These are phyloP conservation scores for Acanthoscelides obtectus DNA, from an alignment of 2,888 invertebrate species.

Conservation along the genomic window DNA sequence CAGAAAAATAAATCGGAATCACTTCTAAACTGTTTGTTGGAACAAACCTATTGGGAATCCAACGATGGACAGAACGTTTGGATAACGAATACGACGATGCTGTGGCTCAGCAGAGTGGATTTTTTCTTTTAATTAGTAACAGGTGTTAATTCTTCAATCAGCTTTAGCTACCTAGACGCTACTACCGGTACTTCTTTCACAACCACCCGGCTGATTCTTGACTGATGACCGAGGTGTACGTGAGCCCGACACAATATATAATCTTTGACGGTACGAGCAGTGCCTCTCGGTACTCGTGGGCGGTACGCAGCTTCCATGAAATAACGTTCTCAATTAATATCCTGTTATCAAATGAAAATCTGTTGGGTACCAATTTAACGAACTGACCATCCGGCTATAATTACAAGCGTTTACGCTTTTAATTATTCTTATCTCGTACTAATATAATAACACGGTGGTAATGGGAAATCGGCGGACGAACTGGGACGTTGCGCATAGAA, in stretches of 20 bases:
- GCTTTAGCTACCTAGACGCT: neutral
- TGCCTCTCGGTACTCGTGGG: constrained; percentile 19
- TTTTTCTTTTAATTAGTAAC: too few relatives aligned
- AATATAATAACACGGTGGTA: constrained; percentile 43
- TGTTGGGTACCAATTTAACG: constrained; percentile 33
- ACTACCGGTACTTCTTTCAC: neutral
- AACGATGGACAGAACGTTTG: too few relatives aligned
- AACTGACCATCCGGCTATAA: constrained; percentile 37
- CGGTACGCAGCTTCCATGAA: constrained; percentile 33
- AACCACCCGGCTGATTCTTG: neutral
- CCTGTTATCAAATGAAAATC: constrained; percentile 42
- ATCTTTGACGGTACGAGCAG: neutral
- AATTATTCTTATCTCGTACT: constrained; percentile 46
- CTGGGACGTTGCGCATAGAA: neutral
- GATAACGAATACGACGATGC: too few relatives aligned
- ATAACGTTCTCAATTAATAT: constrained; percentile 41
- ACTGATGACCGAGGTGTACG: neutral
- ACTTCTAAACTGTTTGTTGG: too few relatives aligned
- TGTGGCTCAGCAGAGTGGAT: too few relatives aligned
- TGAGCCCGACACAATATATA: neutral
- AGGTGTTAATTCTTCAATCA: neutral
- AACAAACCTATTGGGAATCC: too few relatives aligned
- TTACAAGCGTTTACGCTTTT: constrained; percentile 46
- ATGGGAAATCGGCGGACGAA: constrained; percentile 36
- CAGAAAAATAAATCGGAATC: too few relatives aligned